A percentile compares a stretch with the other conserved stretches of the same genome.
Evolutionary conservation across 2,113 vertebrate species (phyloP).

Genomic region (Vireo altiloquus): DNA sequence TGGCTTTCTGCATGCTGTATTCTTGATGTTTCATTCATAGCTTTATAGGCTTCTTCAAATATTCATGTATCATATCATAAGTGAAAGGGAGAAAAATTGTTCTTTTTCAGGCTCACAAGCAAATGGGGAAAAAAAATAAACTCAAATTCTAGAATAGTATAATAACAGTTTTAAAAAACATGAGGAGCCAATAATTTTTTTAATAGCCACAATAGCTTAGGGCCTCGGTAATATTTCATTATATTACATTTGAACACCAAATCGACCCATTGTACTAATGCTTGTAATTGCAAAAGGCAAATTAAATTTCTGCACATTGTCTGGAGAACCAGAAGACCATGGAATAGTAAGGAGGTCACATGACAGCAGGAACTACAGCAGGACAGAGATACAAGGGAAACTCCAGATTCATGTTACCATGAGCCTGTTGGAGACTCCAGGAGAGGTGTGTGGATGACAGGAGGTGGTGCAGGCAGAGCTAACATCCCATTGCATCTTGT

Average conservation of each 20-base stretch:
- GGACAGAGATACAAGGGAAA: neutral
- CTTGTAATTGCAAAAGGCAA: slow-evolving; percentile 22
- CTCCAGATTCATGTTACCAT: neutral
- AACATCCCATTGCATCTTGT: neutral
- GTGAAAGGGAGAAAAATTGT: slow-evolving; percentile 62
- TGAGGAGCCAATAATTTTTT: neutral
- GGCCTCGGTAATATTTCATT: neutral
- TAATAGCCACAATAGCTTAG: neutral
- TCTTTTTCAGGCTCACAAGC: slow-evolving; percentile 46
- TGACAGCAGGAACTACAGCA: neutral
- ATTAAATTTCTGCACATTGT: neutral
- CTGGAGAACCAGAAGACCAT: neutral
- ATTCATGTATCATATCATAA: slow-evolving; percentile 63
- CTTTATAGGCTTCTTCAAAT: slow-evolving; percentile 57
- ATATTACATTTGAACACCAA: neutral
- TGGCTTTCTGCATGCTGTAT: neutral
- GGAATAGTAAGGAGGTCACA: neutral
- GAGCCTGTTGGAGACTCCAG: neutral
- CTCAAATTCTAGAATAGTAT: slow-evolving; percentile 28
- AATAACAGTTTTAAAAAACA: slow-evolving; percentile 15
- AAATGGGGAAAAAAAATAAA: slow-evolving; percentile 43
- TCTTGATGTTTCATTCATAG: slow-evolving; percentile 52
- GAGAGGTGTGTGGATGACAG: neutral
- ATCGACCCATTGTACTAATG: neutral
- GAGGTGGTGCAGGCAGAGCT: neutral